Evolutionary conservation across 37 sponge, comb jelly and placozoan species (phyloP).

Genomic region (Oscarella lobularis): DNA sequence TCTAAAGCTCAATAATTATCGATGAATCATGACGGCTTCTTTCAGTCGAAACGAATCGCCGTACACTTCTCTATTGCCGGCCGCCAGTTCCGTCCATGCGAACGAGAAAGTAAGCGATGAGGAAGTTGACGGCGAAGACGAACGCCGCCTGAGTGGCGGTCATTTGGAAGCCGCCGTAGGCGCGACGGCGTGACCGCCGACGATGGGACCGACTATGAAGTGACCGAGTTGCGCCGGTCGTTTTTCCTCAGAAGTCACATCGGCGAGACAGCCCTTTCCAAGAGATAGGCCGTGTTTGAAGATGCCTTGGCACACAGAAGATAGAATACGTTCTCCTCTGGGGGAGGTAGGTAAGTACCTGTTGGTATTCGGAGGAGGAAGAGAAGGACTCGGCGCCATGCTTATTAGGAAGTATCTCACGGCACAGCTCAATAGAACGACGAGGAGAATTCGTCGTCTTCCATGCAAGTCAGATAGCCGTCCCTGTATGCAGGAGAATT

Average conservation of each 20-base stretch:
- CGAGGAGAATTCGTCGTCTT: slow-evolving; percentile 23
- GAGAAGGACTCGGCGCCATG: slow-evolving; percentile 14
- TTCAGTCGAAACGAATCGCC: not conserved
- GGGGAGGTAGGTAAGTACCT: slow-evolving; percentile 20
- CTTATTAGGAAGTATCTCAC: slow-evolving; percentile 35
- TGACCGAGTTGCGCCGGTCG: slow-evolving; percentile 22
- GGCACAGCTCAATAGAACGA: slow-evolving; percentile 22
- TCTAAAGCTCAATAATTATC: too few relatives aligned
- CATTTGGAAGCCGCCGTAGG: not conserved
- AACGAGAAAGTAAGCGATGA: not conserved
- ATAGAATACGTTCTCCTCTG: not conserved
- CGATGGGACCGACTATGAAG: not conserved
- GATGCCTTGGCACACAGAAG: too few relatives aligned
- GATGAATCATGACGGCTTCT: not conserved
- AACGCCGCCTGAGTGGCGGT: not conserved
- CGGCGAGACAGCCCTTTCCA: slow-evolving; percentile 38
- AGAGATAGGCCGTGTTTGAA: slow-evolving; percentile 52
- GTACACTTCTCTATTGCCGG: too few relatives aligned
- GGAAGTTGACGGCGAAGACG: not conserved
- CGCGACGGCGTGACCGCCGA: not conserved
- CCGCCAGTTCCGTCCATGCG: not conserved
- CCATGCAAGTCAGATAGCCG: slow-evolving; percentile 51
- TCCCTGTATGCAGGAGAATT: slow-evolving; percentile 21
- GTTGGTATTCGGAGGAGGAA: slow-evolving; percentile 36
- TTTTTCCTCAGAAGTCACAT: slow-evolving; percentile 21